Evolutionary conservation across 2,797 vertebrate genomes (phyloP).

Genomic region (Discoglossus pictus): DNA sequence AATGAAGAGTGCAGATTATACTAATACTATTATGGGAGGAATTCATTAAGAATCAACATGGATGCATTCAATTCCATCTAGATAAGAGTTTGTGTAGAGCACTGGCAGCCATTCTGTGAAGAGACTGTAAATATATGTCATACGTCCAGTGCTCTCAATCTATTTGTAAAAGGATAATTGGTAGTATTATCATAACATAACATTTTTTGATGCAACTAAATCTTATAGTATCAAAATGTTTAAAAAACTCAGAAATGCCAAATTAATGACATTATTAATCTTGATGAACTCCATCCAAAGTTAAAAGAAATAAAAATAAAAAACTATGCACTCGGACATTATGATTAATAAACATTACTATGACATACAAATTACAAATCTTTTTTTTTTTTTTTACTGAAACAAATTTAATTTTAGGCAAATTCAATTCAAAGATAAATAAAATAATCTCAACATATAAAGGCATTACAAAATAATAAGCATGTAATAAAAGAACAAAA

Average conservation of each 20-base stretch:
- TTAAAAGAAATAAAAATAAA: background rate
- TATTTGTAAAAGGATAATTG: too few relatives aligned
- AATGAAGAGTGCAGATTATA: background rate
- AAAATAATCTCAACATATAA: constrained; percentile 4
- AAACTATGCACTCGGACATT: background rate
- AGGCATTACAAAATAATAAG: constrained; percentile 28
- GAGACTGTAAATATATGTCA: background rate
- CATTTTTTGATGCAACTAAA: too few relatives aligned
- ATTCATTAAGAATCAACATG: background rate
- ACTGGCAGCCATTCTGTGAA: background rate
- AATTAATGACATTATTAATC: background rate
- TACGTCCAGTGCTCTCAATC: constrained; percentile 1
- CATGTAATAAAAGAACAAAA: constrained; percentile 60
- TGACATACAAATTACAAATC: background rate
- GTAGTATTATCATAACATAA: too few relatives aligned
- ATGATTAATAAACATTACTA: background rate
- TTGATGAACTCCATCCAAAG: constrained; percentile 20
- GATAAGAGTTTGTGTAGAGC: background rate
- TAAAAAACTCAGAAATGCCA: too few relatives aligned
- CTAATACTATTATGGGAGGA: constrained; percentile 10
- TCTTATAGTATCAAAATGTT: too few relatives aligned
- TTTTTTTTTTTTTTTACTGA: too few relatives aligned
- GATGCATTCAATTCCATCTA: background rate
- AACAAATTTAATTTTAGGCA: too few relatives aligned
- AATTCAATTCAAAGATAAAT: too few relatives aligned